Conservation (phyloP, 2,113 vertebrate species). For the Gnathochromis pfefferi region DNA sequence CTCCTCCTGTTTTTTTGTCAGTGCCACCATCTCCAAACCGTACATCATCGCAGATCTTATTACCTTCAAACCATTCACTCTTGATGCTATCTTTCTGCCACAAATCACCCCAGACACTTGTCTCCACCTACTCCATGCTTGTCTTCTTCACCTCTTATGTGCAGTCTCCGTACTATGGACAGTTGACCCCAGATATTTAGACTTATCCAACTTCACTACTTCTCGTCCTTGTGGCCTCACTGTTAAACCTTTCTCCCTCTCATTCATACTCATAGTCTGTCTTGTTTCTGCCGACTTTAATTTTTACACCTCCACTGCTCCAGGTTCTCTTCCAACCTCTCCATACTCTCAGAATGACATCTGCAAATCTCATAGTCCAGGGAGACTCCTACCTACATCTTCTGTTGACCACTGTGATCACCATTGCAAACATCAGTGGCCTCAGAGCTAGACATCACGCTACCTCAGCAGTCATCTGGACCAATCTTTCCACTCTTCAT, state of each 20-base stretch:
- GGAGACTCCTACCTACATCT: not conserved
- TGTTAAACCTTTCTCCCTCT: not conserved
- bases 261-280: not conserved
- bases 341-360: not conserved
- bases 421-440: not conserved
- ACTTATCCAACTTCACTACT: not conserved
- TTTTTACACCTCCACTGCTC: not conserved
- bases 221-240: not conserved
- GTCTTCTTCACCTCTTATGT: not conserved
- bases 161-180: not conserved
- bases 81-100: not conserved
- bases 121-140: not conserved
- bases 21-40: not conserved
- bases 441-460: not conserved
- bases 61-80: not conserved
- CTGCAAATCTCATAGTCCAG: not conserved
- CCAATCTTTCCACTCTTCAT: not conserved
- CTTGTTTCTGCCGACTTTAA: not conserved
- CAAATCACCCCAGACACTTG: not conserved
- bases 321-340: not conserved
- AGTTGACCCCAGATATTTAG: not conserved
- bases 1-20: not conserved
- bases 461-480: not conserved
- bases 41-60: not conserved
- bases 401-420: not conserved